phyloP scores from a whole-genome alignment of 2,113 vertebrate genomes.

The Misgurnus mizolepis region DNA sequence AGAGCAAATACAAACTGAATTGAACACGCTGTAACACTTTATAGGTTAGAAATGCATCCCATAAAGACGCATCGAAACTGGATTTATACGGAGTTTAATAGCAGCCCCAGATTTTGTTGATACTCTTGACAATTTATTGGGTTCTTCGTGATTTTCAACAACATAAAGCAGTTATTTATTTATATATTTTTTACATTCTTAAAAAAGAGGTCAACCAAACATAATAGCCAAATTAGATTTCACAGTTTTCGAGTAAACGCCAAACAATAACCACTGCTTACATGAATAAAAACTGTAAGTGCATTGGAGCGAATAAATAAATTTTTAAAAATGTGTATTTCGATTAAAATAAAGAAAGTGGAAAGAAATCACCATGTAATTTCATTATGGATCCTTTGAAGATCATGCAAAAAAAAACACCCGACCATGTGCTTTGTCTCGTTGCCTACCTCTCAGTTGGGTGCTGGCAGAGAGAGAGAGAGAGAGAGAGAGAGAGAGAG shows the following conservation, averaged over 20 bases:
- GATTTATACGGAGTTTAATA: not conserved
- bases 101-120: not conserved
- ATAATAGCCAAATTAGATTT: not conserved
- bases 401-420: not conserved
- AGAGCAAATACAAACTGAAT: not conserved
- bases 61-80: not conserved
- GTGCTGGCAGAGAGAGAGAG: conserved; percentile 50
- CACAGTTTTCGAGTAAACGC: not conserved
- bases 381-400: conserved; percentile 2
- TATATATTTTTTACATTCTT: not conserved
- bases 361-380: conserved; percentile 9
- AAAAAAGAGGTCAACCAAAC: not conserved
- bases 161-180: not conserved
- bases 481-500: no score
- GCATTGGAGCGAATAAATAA: not conserved
- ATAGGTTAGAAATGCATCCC: not conserved
- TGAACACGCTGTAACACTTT: not conserved
- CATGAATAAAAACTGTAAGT: not conserved
- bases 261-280: not conserved
- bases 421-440: conserved; percentile 46
- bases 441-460: conserved; percentile 38
- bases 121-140: not conserved
- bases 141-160: not conserved
- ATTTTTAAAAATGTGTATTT: not conserved
- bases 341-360: not conserved